phyloP scores from a whole-genome alignment of 1,140 invertebrate species.

The Drosophila kurseongensis region DNA sequence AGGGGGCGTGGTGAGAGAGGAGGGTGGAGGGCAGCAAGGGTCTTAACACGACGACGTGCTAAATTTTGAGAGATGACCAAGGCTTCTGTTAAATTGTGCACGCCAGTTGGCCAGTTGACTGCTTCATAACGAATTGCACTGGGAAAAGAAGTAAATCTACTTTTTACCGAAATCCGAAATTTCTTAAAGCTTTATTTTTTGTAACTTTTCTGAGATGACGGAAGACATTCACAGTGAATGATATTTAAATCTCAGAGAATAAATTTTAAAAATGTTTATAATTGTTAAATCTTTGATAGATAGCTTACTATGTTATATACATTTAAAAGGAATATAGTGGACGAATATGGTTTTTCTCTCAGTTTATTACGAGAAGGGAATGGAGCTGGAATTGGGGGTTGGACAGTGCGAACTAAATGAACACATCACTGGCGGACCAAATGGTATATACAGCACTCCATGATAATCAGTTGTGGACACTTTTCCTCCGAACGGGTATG shows the following conservation, averaged over 20 bases:
- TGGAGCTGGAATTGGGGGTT: neutral
- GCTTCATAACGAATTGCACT: constrained; percentile 28
- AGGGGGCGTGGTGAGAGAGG: neutral
- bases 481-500: constrained; percentile 21
- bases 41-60: constrained; percentile 50
- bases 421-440: constrained; percentile 49
- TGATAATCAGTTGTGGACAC: constrained; percentile 57
- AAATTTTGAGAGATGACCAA: constrained; percentile 78
- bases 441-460: constrained; percentile 47
- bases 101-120: constrained; percentile 55
- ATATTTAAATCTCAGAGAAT: too few relatives aligned
- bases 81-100: constrained; percentile 64
- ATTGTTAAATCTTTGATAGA: too few relatives aligned
- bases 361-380: neutral
- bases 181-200: too few relatives aligned
- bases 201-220: too few relatives aligned
- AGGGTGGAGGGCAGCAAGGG: constrained; percentile 1
- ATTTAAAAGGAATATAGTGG: too few relatives aligned
- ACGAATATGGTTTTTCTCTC: constrained; percentile 1
- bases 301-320: too few relatives aligned
- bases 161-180: too few relatives aligned
- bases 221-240: too few relatives aligned
- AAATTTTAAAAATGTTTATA: too few relatives aligned
- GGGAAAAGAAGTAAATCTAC: neutral
- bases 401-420: constrained; percentile 31